Evolutionary conservation across 2,888 invertebrate species (phyloP), one percentile per base, ranked within the genome.

Genomic region (Tenthredo distinguenda): DNA sequence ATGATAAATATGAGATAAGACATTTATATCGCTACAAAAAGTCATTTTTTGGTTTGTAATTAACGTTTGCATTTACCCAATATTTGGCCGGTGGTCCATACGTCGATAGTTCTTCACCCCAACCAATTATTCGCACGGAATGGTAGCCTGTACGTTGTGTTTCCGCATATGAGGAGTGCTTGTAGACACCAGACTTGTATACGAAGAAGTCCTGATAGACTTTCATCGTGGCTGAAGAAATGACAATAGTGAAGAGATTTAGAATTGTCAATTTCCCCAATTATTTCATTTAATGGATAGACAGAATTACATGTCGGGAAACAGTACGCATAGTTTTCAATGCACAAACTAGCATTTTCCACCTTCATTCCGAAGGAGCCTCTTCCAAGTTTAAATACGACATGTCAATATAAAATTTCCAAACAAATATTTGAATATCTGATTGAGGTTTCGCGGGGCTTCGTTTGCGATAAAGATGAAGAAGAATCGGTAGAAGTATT

Each of bases 201-300:
- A 97, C 95, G 95, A 98, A 99, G 95, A 99, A 98, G 93, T 99
- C 99, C 89, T 97, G 97, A 92, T 97, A 96, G 1, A 99, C 97
- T 87, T 96, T 96, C 96, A 99, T 97, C 18, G 98, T 96, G 0
- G 99, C 98, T 97, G 94, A 94, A 88, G 84, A 87, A n/a, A 86
- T 79, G 47, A n/a, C 7, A 37, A 50, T 21, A 50, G 85, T 18
- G 7, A 18, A n/a, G 12, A 43, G 31, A 74, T 62, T 26, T 65
- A 21, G 34, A 31, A 40, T 83, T 85, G 50, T 26, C 2, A 43
- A 31, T 47, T 76, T 62, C 1, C n/a, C 26, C 4, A 21, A 62
- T 43, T 26, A 72, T 82, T 77, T 34, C 12, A 58, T 58, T n/a
- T 21, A 7, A 1, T 58, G 21, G 7, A 58, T 21, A n/a, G 7